Evolutionary conservation across 2,888 invertebrate species (phyloP), one percentile per base, ranked within the genome.

Genomic region (Mythimna loreyi): DNA sequence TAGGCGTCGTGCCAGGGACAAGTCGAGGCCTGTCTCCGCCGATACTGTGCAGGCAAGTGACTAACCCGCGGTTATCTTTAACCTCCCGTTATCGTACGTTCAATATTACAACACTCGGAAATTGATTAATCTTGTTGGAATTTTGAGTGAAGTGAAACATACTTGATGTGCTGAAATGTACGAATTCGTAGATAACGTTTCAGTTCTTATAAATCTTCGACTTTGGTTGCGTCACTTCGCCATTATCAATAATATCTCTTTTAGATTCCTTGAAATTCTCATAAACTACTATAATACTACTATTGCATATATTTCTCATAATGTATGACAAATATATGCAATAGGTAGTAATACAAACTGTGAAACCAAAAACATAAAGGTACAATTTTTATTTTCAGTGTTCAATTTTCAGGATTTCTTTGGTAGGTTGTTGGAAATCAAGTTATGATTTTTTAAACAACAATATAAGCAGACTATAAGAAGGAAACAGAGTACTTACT

Each of bases 11-110:
- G 75, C 64, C 69, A 65, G 69, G 25, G 7, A 77, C 75, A 47
- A 28, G 77, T 65, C 70, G 21, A 16, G 23, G 43, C 80, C 19
- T 59, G 77, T 75, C 70, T 33, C 23, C 25, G 16, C 59, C 0
- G n/a, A n/a, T n/a, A n/a, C n/a, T n/a, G 0, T 9, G 28, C 25
- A 33, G 56, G 43, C 19, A 45, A 13, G 50, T 76, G 73, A 73
- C 67, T 76, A 74, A 73, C 74, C 23, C 45, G 36, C n/a, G 56
- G 74, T 78, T 78, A 76, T 76, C 75, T 78, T 78, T 40, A 67
- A 78, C 79, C 75, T 28, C 19, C 16, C 11, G 67, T n/a, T 74
- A 78, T 76, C 75, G 61, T 57, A 43, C 57, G 72, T 74, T 61
- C 30, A 49, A 9, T 33, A 43, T 74, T 74, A 61, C 75, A 40